A percentile compares a stretch with the other conserved stretches of the same genome.
Evolutionary conservation across 2,113 vertebrate genomes (phyloP).

Genomic region (Brachypteracias leptosomus): DNA sequence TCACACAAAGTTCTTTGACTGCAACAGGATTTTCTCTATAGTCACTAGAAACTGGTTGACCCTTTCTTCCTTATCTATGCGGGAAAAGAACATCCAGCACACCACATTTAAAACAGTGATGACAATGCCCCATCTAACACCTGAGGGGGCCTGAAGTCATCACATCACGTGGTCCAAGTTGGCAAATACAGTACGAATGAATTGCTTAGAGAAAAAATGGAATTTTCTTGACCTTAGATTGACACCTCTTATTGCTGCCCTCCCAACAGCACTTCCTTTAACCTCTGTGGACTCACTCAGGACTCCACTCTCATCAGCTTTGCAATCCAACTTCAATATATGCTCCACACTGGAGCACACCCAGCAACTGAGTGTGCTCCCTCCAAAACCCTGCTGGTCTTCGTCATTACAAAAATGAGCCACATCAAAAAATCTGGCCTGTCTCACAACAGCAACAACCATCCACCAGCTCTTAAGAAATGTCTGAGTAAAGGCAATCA

Average conservation of each 20-base stretch:
- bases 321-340: background rate
- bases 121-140: accelerated
- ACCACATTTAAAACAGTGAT: background rate
- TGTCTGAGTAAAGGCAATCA: background rate
- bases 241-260: background rate
- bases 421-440: background rate
- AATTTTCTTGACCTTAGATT: background rate
- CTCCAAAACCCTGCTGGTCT: background rate
- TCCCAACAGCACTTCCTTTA: accelerated
- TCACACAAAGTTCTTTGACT: background rate
- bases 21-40: background rate
- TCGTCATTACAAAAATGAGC: background rate
- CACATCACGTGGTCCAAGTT: background rate
- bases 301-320: background rate
- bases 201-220: background rate
- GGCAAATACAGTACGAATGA: background rate
- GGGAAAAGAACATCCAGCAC: background rate
- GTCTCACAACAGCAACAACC: background rate
- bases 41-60: background rate
- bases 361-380: background rate
- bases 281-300: background rate
- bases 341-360: background rate
- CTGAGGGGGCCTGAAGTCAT: background rate
- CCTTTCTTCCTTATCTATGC: background rate
- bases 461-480: background rate